Conservation (phyloP, 2,113 vertebrate species). For the Chloebia gouldiae region DNA sequence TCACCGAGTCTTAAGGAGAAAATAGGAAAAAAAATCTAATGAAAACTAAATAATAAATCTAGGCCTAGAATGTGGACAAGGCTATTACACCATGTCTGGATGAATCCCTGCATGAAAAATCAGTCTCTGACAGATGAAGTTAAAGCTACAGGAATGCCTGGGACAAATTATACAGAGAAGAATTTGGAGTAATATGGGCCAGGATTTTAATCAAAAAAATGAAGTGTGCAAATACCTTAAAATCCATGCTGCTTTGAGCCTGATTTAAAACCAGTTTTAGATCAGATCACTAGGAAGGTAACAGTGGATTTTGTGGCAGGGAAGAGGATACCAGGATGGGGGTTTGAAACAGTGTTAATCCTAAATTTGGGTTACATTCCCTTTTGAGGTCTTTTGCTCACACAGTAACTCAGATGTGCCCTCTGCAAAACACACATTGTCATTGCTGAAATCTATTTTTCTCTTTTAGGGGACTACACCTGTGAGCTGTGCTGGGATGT, state of each 20-base stretch:
- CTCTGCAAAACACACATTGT: background rate
- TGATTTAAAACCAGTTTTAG: background rate
- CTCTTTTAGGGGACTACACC: background rate
- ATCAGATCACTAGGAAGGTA: background rate
- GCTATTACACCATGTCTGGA: background rate
- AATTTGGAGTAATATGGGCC: background rate
- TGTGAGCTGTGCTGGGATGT: background rate
- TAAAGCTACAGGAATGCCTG: background rate
- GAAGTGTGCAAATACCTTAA: background rate
- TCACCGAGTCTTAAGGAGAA: background rate
- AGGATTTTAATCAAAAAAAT: background rate
- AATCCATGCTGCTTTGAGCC: background rate
- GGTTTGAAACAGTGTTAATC: background rate
- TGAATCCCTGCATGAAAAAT: background rate
- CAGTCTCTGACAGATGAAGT: background rate
- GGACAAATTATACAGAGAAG: background rate
- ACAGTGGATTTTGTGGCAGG: background rate
- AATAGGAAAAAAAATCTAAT: background rate
- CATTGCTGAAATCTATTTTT: background rate
- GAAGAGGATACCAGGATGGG: background rate
- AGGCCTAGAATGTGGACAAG: background rate
- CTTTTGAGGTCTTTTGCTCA: background rate
- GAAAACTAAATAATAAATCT: background rate
- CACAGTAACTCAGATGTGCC: background rate
- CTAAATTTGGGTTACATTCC: background rate